phyloP scores from a whole-genome alignment of 2,113 vertebrate genomes.

The Cyprinodon brontotheroides region DNA sequence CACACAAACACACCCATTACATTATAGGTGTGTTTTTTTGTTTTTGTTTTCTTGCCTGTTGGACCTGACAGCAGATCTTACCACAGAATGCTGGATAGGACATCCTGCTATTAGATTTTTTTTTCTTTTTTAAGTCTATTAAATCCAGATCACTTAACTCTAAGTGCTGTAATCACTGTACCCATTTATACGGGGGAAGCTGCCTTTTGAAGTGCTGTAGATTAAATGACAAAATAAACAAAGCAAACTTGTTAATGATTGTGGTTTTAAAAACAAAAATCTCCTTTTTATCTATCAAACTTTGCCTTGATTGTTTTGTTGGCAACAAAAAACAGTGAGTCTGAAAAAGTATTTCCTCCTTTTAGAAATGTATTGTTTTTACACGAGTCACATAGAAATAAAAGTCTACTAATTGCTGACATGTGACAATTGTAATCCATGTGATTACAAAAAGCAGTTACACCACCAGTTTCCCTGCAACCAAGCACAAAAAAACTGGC shows the following conservation, averaged over 20 bases:
- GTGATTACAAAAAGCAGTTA: no score
- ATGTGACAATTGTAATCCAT: no score
- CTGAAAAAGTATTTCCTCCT: background rate
- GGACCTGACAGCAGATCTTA: constrained; percentile 1
- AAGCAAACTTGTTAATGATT: background rate
- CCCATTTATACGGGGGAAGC: constrained; percentile 11
- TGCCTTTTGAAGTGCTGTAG: constrained; percentile 11
- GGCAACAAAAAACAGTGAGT: background rate
- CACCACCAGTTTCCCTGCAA: no score
- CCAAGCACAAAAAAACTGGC: no score
- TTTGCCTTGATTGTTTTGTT: background rate
- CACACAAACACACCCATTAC: constrained; percentile 5
- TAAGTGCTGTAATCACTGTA: constrained; percentile 21
- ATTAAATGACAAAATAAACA: constrained; percentile 40
- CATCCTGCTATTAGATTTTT: constrained; percentile 9
- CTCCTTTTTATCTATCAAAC: background rate
- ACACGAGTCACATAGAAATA: no score
- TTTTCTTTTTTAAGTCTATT: no score
- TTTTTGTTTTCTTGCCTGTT: background rate
- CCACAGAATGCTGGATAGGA: constrained; percentile 7
- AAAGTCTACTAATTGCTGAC: no score
- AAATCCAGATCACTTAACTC: constrained; percentile 2
- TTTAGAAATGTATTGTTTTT: no score
- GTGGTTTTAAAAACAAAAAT: background rate
- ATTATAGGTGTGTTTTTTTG: background rate